Conservation (phyloP, 2,888 invertebrate genomes). For the Chloroclystis v-ata region DNA sequence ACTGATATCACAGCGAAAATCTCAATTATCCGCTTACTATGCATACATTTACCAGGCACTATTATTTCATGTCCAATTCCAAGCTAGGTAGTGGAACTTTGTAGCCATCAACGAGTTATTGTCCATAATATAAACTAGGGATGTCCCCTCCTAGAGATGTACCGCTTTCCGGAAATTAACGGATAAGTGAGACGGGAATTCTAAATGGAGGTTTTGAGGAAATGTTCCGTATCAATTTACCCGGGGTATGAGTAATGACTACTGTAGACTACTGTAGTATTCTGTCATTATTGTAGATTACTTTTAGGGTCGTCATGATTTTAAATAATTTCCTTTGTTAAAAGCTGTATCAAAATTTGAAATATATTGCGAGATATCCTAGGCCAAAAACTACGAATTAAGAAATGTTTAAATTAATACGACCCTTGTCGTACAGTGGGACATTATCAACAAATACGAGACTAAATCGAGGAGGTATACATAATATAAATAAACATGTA, state of each 20-base stretch:
- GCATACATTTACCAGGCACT: not conserved
- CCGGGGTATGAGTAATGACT: slow-evolving; percentile 12
- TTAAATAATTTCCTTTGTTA: not conserved
- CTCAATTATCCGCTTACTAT: not conserved
- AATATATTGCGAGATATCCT: no score
- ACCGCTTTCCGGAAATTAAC: slow-evolving; percentile 21
- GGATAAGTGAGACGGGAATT: slow-evolving; percentile 13
- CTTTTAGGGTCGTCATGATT: not conserved
- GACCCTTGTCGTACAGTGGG: no score
- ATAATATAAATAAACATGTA: no score
- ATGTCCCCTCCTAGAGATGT: slow-evolving; percentile 9
- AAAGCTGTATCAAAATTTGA: not conserved
- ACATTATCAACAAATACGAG: no score
- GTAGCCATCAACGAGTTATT: slow-evolving; percentile 27
- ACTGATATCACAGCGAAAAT: no score
- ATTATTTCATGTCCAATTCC: slow-evolving; percentile 29
- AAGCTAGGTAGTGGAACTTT: slow-evolving; percentile 22
- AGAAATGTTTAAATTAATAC: no score
- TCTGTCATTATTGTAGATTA: slow-evolving; percentile 7
- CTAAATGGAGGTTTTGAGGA: slow-evolving; percentile 13
- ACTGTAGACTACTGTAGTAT: not conserved
- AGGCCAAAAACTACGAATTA: no score
- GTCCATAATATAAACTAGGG: slow-evolving; percentile 13
- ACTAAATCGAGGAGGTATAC: no score
- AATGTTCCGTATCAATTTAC: slow-evolving; percentile 14